phyloP scores from a whole-genome alignment of 2,797 vertebrate genomes.

The Paguma larvata region DNA sequence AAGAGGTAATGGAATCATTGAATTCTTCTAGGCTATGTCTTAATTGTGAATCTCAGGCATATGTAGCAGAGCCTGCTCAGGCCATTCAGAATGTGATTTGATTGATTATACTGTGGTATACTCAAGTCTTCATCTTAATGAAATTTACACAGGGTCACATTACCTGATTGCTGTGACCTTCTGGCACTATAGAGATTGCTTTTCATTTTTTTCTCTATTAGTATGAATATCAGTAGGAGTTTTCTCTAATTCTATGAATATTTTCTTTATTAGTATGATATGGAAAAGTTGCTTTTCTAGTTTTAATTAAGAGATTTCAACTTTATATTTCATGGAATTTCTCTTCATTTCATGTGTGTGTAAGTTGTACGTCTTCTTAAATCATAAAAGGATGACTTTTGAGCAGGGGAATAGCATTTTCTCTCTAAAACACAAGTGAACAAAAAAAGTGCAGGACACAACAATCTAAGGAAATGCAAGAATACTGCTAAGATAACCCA shows the following conservation, averaged over 20 bases:
- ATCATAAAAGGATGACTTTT: constrained; percentile 15
- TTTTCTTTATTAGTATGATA: not conserved
- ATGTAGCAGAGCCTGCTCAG: not conserved
- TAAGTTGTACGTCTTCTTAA: not conserved
- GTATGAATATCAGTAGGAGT: not conserved
- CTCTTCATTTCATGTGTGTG: not conserved
- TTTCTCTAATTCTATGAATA: too few relatives aligned
- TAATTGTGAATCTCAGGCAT: not conserved
- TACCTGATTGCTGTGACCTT: not conserved
- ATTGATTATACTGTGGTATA: not conserved
- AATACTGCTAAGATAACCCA: constrained; percentile 7
- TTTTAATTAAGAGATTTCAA: constrained; percentile 19
- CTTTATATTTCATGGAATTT: constrained; percentile 9
- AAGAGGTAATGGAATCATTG: not conserved
- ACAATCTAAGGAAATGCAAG: constrained; percentile 28
- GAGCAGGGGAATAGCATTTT: not conserved
- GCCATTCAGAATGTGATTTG: not conserved
- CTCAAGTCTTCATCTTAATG: not conserved
- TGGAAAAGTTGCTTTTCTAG: not conserved
- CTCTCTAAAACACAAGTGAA: constrained; percentile 30
- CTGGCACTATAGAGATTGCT: not conserved
- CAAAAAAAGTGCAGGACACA: constrained; percentile 24
- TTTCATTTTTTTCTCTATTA: constrained; percentile 18
- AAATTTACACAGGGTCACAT: not conserved
- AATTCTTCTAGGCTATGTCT: constrained; percentile 35